phyloP scores from a whole-genome alignment of 92 coral and sea anemone genomes.

The Parazoanthus atlanticus region DNA sequence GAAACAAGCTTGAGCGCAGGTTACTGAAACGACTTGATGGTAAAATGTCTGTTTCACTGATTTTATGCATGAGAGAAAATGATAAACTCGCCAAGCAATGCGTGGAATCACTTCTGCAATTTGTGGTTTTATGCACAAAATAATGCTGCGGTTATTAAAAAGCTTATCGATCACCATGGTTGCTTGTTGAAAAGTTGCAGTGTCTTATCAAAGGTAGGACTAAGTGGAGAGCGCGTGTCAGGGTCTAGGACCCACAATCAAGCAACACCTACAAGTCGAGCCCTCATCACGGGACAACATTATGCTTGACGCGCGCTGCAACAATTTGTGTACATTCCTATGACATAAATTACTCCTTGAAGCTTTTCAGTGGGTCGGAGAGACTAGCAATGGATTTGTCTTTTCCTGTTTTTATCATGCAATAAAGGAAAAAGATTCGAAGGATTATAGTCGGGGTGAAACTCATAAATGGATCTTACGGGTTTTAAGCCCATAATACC shows the following conservation, averaged over 20 bases:
- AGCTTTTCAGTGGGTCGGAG: conserved; percentile 44
- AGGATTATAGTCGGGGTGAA: conserved; percentile 73
- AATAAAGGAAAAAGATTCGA: conserved; percentile 49
- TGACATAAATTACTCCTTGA: conserved; percentile 33
- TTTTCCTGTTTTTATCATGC: conserved; percentile 76
- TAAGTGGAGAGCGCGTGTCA: conserved; percentile 37
- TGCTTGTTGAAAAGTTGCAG: conserved; percentile 39
- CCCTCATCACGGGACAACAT: conserved; percentile 10
- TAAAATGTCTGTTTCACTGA: neutral
- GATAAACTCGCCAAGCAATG: neutral
- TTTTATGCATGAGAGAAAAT: neutral
- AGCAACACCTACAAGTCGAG: neutral
- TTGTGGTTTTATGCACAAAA: conserved; percentile 7
- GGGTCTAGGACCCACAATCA: neutral
- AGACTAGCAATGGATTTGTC: conserved; percentile 59
- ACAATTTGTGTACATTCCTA: conserved; percentile 44
- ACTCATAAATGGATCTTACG: conserved; percentile 73
- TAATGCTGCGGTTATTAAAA: conserved; percentile 4
- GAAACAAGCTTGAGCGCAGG: conserved; percentile 8
- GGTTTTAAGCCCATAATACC: conserved; percentile 65
- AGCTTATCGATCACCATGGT: conserved; percentile 26
- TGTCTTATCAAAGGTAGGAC: conserved; percentile 28
- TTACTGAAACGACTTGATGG: conserved; percentile 11
- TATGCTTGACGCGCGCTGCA: conserved; percentile 31
- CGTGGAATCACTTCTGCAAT: neutral